Percentiles rank a stretch among this genome's conserved stretches.
These are phyloP conservation scores for Ascidia mentula DNA, from an alignment of 23 tunicate genomes.

Conservation along the genomic window DNA sequence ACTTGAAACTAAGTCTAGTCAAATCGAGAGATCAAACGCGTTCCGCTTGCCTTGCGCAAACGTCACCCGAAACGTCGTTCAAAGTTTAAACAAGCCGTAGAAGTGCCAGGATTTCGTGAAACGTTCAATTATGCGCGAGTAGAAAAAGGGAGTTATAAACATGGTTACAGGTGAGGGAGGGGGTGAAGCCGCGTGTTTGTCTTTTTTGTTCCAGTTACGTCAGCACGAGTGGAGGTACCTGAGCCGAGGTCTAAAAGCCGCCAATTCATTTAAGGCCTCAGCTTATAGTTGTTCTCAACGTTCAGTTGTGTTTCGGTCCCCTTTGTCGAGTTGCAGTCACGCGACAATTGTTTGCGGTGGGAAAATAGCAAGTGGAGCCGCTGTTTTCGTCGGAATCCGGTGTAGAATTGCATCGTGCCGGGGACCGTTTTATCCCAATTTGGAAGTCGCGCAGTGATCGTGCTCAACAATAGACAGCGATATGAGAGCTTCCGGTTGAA, in stretches of 20 bases:
- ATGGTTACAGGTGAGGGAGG: background rate
- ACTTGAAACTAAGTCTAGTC: no score
- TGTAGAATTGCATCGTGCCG: background rate
- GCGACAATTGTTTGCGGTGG: slow-evolving; percentile 3
- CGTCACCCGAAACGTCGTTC: no score
- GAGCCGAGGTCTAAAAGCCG: background rate
- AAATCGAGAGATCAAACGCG: no score
- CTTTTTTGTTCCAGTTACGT: background rate
- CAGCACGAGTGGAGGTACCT: background rate
- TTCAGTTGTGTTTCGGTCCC: background rate
- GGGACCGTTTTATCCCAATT: background rate
- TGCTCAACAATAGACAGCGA: background rate
- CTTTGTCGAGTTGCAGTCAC: background rate
- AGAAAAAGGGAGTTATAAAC: background rate
- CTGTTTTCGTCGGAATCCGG: background rate
- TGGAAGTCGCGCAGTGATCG: background rate
- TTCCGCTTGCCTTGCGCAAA: no score
- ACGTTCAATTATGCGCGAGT: background rate
- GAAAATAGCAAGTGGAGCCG: background rate
- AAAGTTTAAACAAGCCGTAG: no score
- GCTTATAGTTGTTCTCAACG: background rate
- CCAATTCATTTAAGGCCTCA: background rate
- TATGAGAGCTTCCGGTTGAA: background rate
- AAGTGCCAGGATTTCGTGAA: background rate
- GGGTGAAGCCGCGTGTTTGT: slow-evolving; percentile 3